These are phyloP conservation scores for Mallotus villosus DNA, from an alignment of 2,797 vertebrate species.

Conservation along the genomic window DNA sequence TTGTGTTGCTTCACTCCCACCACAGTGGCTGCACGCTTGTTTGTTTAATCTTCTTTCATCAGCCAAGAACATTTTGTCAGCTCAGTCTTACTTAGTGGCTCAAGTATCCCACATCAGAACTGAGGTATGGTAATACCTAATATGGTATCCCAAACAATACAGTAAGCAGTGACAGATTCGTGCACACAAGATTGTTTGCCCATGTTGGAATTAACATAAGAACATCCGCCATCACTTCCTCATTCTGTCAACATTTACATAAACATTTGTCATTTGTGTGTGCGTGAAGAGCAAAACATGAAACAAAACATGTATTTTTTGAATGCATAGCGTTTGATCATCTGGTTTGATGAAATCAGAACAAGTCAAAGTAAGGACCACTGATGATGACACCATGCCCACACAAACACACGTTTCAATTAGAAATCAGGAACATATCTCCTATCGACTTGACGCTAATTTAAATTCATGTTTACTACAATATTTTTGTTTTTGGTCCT, in stretches of 20 bases:
- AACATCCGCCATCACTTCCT: background rate
- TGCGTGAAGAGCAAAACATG: constrained; percentile 26
- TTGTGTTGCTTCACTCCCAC: too few relatives aligned
- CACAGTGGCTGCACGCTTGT: too few relatives aligned
- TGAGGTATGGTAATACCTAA: too few relatives aligned
- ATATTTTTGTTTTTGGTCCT: constrained; percentile 26
- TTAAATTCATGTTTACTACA: constrained; percentile 5
- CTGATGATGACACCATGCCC: background rate
- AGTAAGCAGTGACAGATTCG: background rate
- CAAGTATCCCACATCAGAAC: background rate
- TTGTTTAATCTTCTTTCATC: too few relatives aligned
- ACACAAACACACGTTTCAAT: constrained; percentile 9
- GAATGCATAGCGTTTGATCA: background rate
- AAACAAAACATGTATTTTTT: constrained; percentile 17
- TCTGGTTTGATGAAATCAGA: constrained; percentile 10
- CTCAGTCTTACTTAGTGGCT: background rate
- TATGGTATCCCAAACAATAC: background rate
- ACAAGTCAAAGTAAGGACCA: constrained; percentile 8
- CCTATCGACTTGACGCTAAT: background rate
- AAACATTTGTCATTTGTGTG: background rate
- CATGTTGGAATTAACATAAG: background rate
- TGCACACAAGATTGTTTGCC: background rate
- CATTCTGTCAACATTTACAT: background rate
- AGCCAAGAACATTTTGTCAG: background rate
- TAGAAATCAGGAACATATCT: constrained; percentile 1